Conservation (phyloP, 2,797 vertebrate species). For the Falco biarmicus region DNA sequence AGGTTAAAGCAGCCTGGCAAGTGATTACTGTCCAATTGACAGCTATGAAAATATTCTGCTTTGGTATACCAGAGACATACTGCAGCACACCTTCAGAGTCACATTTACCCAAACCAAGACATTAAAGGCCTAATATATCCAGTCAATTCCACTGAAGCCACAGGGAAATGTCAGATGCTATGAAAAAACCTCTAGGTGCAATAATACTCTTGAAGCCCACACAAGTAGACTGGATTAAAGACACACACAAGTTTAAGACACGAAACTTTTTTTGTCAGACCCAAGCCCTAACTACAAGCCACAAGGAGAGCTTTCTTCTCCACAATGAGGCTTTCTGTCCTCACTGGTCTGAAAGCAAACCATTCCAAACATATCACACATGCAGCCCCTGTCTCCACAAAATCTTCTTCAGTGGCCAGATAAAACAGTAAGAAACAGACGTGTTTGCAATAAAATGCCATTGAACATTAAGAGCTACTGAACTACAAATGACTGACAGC, state of each 20-base stretch:
- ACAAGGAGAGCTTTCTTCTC: neutral
- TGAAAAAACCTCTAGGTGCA: neutral
- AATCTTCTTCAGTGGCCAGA: neutral
- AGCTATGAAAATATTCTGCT: neutral
- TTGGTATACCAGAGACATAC: neutral
- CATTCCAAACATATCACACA: rapidly evolving
- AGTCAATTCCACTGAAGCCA: neutral
- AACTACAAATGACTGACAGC: neutral
- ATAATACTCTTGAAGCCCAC: neutral
- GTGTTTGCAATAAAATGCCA: neutral
- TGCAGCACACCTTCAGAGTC: neutral
- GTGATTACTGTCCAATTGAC: neutral
- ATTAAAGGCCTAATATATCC: neutral
- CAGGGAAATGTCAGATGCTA: neutral
- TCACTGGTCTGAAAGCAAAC: neutral
- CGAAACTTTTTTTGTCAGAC: neutral
- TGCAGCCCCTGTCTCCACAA: neutral
- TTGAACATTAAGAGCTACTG: neutral
- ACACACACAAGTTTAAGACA: neutral
- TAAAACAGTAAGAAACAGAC: neutral
- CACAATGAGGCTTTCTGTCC: neutral
- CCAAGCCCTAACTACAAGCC: neutral
- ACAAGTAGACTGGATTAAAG: neutral
- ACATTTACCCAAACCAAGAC: neutral
- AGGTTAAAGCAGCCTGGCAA: neutral